Conservation (phyloP, 2,888 invertebrate genomes). For the Phragmatobia fuliginosa region DNA sequence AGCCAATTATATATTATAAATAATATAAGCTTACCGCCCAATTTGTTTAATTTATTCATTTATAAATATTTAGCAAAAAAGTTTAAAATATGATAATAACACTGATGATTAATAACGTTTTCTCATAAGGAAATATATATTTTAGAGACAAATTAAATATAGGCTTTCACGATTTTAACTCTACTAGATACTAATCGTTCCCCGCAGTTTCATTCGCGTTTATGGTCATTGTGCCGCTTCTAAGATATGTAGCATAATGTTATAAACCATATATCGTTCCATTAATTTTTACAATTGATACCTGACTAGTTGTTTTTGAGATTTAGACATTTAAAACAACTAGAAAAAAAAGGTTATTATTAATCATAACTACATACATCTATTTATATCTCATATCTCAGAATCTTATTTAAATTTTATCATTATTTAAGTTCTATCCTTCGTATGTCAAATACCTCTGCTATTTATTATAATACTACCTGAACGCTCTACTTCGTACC, state of each 20-base stretch:
- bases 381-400: background rate
- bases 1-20: constrained; percentile 30
- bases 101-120: background rate
- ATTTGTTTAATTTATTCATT: constrained; percentile 14
- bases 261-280: too few relatives aligned
- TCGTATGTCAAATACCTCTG: background rate
- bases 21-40: constrained; percentile 10
- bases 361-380: background rate
- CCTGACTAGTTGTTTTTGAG: too few relatives aligned
- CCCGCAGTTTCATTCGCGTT: background rate
- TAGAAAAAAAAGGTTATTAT: background rate
- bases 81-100: constrained; percentile 1
- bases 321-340: too few relatives aligned
- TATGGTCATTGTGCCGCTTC: background rate
- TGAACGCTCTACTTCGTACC: background rate
- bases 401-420: background rate
- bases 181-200: background rate
- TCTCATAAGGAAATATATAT: background rate
- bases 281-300: too few relatives aligned
- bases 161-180: background rate
- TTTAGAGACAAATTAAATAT: background rate
- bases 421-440: background rate
- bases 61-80: constrained; percentile 1
- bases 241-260: too few relatives aligned
- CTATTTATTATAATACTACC: background rate